These are phyloP conservation scores for Aphodius sticticus DNA, from an alignment of 2,888 invertebrate species.

Conservation along the genomic window DNA sequence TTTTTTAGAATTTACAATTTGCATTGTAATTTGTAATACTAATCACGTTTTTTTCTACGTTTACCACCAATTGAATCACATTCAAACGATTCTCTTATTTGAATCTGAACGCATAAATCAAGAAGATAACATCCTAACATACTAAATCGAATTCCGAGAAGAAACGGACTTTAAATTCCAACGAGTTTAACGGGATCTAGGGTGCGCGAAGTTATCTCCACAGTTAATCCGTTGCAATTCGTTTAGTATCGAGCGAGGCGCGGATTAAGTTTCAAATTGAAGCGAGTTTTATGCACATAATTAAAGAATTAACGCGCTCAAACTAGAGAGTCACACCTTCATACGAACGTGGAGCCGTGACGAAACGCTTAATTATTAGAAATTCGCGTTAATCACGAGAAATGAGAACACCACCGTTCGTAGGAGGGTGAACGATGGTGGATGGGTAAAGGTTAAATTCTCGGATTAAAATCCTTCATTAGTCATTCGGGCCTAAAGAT, in stretches of 20 bases:
- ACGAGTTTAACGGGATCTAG: neutral
- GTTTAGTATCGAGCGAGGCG: neutral
- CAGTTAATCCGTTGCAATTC: neutral
- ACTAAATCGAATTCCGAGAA: neutral
- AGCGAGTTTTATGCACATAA: slow-evolving; percentile 10
- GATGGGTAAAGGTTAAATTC: neutral
- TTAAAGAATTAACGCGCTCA: slow-evolving; percentile 9
- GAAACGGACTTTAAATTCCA: neutral
- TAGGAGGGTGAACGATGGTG: neutral
- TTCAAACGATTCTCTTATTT: neutral
- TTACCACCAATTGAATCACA: neutral
- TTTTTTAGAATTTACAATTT: no score
- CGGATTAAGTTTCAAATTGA: slow-evolving; percentile 10
- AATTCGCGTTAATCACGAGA: neutral
- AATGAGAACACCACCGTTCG: neutral
- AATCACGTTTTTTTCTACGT: neutral
- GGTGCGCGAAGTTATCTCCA: neutral
- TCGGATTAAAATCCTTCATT: neutral
- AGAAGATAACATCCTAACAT: neutral
- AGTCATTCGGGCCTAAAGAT: neutral
- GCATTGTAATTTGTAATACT: no score
- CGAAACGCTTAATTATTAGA: neutral
- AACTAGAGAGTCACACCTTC: slow-evolving; percentile 9
- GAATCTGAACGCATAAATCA: neutral
- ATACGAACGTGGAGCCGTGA: neutral